Percentiles rank a stretch among this genome's conserved stretches.
Evolutionary conservation across 2,888 invertebrate species (phyloP).

Genomic region (Zygogramma bicolorata): DNA sequence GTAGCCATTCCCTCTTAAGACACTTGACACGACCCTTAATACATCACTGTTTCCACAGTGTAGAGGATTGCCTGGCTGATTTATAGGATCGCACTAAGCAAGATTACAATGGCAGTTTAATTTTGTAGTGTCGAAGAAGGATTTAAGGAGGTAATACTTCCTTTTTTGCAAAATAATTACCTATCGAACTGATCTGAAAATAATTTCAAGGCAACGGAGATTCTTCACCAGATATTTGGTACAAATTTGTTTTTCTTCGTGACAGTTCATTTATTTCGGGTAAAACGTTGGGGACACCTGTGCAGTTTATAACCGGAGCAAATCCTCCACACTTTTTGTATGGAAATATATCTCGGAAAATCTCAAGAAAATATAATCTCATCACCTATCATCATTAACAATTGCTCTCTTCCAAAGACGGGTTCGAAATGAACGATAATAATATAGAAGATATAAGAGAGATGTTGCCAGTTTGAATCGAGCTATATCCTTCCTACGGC

Average conservation of each 20-base stretch:
- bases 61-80: constrained; percentile 33
- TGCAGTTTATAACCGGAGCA: not conserved
- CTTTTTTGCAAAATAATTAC: constrained; percentile 27
- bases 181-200: constrained; percentile 14
- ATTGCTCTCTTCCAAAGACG: no score
- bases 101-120: constrained; percentile 40
- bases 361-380: not conserved
- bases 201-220: constrained; percentile 52
- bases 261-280: not conserved
- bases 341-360: not conserved
- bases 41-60: constrained; percentile 30
- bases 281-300: not conserved
- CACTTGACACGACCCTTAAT: constrained; percentile 34
- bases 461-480: no score
- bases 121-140: constrained; percentile 36
- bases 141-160: constrained; percentile 31
- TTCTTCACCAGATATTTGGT: not conserved
- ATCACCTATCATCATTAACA: no score
- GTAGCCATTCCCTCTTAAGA: constrained; percentile 34
- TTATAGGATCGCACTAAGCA: constrained; percentile 35
- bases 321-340: not conserved
- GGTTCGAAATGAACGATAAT: not conserved
- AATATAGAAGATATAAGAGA: not conserved
- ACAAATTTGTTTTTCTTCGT: not conserved
- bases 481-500: no score